These are phyloP conservation scores for Crenuchus spilurus DNA, from an alignment of 2,797 vertebrate species.

Conservation along the genomic window DNA sequence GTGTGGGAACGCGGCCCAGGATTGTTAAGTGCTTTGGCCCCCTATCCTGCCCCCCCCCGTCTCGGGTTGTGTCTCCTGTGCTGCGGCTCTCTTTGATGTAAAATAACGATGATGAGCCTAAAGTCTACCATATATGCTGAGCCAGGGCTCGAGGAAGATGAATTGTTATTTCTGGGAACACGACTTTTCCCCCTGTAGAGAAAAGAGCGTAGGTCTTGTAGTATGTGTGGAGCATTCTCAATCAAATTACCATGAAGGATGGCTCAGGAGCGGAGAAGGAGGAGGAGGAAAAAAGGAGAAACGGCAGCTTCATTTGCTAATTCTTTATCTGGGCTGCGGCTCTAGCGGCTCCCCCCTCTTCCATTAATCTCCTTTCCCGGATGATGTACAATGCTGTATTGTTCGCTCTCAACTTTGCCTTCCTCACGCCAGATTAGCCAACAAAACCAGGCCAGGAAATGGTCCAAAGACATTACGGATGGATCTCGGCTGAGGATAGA, in stretches of 20 bases:
- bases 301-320: constrained; percentile 73
- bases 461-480: constrained; percentile 35
- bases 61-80: constrained; percentile 22
- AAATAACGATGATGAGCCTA: constrained; percentile 67
- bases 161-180: constrained; percentile 66
- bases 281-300: constrained; percentile 37
- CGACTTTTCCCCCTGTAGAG: constrained; percentile 49
- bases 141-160: constrained; percentile 65
- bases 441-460: constrained; percentile 54
- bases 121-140: constrained; percentile 67
- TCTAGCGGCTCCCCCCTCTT: constrained; percentile 51
- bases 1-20: constrained; percentile 63
- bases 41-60: neutral
- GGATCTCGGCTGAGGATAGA: constrained; percentile 20
- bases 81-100: constrained; percentile 65
- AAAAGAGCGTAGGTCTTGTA: constrained; percentile 64
- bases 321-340: constrained; percentile 72
- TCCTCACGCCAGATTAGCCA: constrained; percentile 39
- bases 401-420: constrained; percentile 61
- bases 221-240: constrained; percentile 66
- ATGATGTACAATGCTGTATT: constrained; percentile 64
- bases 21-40: constrained; percentile 59
- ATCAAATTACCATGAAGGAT: constrained; percentile 76
- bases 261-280: constrained; percentile 44
- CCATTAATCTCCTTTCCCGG: constrained; percentile 71